Percentiles rank a stretch among this genome's conserved stretches.
These are phyloP conservation scores for Spea multiplicata DNA, from an alignment of 2,113 vertebrate genomes.

Conservation along the genomic window DNA sequence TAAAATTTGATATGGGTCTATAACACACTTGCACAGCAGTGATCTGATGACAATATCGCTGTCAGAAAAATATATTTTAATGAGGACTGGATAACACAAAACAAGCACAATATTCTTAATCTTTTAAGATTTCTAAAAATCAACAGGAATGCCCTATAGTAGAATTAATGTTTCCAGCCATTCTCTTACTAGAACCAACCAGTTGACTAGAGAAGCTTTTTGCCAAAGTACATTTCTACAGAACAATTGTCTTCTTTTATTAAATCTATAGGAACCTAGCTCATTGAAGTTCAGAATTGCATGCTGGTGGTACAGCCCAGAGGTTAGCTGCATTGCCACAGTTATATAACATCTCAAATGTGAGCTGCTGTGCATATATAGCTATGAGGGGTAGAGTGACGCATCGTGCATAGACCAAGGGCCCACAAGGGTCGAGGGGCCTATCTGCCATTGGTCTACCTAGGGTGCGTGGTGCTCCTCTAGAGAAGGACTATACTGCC, in stretches of 20 bases:
- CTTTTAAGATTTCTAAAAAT: constrained; percentile 42
- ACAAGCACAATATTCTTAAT: constrained; percentile 47
- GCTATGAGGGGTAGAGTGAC: too few species aligned
- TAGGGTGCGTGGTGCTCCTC: too few species aligned
- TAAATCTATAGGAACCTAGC: background rate
- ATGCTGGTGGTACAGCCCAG: constrained; percentile 2
- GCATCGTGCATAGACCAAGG: too few species aligned
- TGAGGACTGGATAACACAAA: constrained; percentile 45
- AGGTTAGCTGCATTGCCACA: constrained; percentile 29
- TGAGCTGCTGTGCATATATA: too few species aligned
- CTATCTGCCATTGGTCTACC: too few species aligned
- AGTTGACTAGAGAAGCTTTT: constrained; percentile 33
- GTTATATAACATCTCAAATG: too few species aligned
- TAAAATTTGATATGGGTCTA: constrained; percentile 42
- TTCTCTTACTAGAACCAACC: constrained; percentile 21
- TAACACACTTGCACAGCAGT: constrained; percentile 42
- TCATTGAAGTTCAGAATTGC: constrained; percentile 17
- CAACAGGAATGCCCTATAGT: constrained; percentile 46
- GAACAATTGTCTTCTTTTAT: constrained; percentile 14
- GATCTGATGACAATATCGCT: constrained; percentile 41
- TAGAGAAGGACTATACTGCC: too few species aligned
- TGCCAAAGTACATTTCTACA: constrained; percentile 4
- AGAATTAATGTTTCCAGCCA: constrained; percentile 41
- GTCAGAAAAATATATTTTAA: constrained; percentile 47
- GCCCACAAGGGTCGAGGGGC: too few species aligned